Base-by-base conservation (phyloP, 2,888 invertebrate genomes). In the Cactoblastis cactorum region DNA sequence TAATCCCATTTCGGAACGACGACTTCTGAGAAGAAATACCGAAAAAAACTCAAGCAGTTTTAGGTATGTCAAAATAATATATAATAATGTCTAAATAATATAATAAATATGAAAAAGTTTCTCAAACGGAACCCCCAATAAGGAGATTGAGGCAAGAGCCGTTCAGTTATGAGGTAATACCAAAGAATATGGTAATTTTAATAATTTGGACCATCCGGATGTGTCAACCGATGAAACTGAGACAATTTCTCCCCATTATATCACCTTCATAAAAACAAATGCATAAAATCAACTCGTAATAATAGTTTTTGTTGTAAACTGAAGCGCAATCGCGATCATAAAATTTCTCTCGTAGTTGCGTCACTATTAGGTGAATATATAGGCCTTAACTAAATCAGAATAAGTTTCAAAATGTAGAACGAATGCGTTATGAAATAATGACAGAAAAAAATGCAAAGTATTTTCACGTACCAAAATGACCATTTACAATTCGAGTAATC, bases 391-490 rank as follows among this genome's bases (percentile, higher is more conserved):
- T 37, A 35, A 37, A 46, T 34, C 45, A 12, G 45, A 19, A 34
- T 24, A 46, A 18, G 22, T 37, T 24, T 22, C 12, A 32, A 37
- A 47, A 47, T 47, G 37, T 47, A 24, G 37, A 47, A 34, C 47
- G 47, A 22, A 19, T 37, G 14, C 37, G 15, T 48, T 37, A 22
- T 28, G 38, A 24, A 38, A 37, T n/a, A 37, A 38, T 48, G 37
- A 28, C 37, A 17, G 15, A 49, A 14, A 49, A 38, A 48, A 17
- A 24, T 15, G 28, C 37, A 1, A 37, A 28, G 8, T 28, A 28
- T 3, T 4, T 28, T n/a, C n/a, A 8, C 28, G 8, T 28, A 28
- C 28, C 1, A 1, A 28, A 28, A 28, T 4, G 3, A 9, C 8
- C 28, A 28, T 28, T 28, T n/a, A n/a, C n/a, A n/a, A n/a, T n/a